phyloP scores from a whole-genome alignment of 2,113 vertebrate genomes.

The Patagioenas fasciata region DNA sequence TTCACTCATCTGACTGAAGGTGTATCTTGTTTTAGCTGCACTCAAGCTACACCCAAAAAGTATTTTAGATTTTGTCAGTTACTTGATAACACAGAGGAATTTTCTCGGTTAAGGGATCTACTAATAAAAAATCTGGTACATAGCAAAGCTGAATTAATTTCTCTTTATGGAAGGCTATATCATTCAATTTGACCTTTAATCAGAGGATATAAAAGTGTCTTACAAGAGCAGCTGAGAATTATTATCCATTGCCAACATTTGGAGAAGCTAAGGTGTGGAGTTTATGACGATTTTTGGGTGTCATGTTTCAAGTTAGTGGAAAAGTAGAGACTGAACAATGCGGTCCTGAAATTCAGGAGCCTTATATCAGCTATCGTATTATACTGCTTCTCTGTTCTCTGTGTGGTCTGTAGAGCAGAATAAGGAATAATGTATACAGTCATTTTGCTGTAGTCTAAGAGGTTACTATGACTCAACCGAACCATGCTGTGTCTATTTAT shows the following conservation, averaged over 20 bases:
- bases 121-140: neutral
- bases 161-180: neutral
- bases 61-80: neutral
- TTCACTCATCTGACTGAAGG: neutral
- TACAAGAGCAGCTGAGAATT: neutral
- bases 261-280: neutral
- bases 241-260: neutral
- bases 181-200: conserved; percentile 2
- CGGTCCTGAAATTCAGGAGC: neutral
- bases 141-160: neutral
- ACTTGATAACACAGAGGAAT: neutral
- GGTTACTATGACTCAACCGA: rapidly evolving
- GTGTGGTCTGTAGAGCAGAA: neutral
- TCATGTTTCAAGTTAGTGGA: neutral
- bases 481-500: neutral
- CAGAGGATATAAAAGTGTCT: neutral
- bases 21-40: neutral
- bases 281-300: neutral
- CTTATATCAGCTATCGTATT: neutral
- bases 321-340: neutral
- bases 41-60: neutral
- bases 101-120: neutral
- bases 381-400: neutral
- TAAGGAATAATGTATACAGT: neutral
- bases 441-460: neutral